Evolutionary conservation across 2,797 vertebrate genomes (phyloP).

Genomic region (Coregonus ussuriensis): DNA sequence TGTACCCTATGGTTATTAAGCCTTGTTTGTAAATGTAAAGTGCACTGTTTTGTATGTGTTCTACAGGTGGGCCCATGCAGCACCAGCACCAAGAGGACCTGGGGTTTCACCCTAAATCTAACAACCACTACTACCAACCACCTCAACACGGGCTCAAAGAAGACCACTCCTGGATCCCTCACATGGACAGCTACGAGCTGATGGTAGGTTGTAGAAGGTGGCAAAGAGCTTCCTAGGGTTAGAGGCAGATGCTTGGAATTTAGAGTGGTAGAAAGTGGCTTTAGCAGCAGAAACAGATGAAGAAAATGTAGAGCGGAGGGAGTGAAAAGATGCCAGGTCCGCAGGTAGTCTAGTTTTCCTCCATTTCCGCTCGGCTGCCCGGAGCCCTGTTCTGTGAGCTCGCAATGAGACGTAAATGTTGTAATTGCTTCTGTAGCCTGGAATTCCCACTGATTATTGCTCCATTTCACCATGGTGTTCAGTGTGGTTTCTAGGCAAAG

Average conservation of each 20-base stretch:
- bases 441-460: not conserved
- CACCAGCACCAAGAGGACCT: conserved; percentile 42
- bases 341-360: too few species aligned
- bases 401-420: too few species aligned
- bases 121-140: conserved; percentile 73
- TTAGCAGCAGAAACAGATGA: too few species aligned
- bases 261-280: too few species aligned
- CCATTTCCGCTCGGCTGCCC: too few species aligned
- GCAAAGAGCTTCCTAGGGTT: too few species aligned
- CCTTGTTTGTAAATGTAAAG: not conserved
- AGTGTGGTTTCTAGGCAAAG: not conserved
- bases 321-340: too few species aligned
- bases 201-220: conserved; percentile 62
- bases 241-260: too few species aligned
- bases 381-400: too few species aligned
- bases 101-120: conserved; percentile 39
- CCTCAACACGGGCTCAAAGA: conserved; percentile 66
- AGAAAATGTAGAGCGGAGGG: too few species aligned
- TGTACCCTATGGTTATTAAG: not conserved
- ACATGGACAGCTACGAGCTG: conserved; percentile 71
- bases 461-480: not conserved
- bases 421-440: not conserved
- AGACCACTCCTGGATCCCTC: conserved; percentile 73
- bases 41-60: conserved; percentile 1
- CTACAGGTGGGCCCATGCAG: conserved; percentile 68